phyloP scores from a whole-genome alignment of 2,888 invertebrate genomes.

The Gasteruption jaculator region DNA sequence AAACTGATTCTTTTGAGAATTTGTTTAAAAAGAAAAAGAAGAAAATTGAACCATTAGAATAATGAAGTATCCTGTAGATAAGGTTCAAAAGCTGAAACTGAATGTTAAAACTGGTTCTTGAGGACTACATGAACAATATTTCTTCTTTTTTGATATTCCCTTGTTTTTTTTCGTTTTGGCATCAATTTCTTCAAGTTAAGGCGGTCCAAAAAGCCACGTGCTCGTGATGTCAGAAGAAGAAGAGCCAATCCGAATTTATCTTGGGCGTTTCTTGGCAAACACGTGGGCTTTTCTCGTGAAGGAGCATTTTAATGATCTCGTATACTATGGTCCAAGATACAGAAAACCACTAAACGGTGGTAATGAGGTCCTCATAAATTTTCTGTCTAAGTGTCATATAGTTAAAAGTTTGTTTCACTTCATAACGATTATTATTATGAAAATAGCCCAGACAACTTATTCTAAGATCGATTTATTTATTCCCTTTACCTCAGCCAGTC shows the following conservation, averaged over 20 bases:
- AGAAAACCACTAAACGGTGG: constrained; percentile 37
- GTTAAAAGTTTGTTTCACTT: constrained; percentile 7
- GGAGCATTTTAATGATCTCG: constrained; percentile 40
- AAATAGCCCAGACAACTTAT: too few relatives aligned
- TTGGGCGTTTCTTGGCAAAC: constrained; percentile 48
- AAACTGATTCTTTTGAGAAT: too few relatives aligned
- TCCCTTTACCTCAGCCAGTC: too few relatives aligned
- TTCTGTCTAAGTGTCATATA: constrained; percentile 6
- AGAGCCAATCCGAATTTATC: constrained; percentile 34
- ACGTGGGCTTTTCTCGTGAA: constrained; percentile 32
- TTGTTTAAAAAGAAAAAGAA: too few relatives aligned
- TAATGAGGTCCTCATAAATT: constrained; percentile 45
- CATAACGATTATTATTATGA: too few relatives aligned
- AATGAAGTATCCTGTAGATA: too few relatives aligned
- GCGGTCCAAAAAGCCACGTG: constrained; percentile 44
- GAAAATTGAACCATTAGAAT: too few relatives aligned
- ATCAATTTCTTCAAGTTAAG: constrained; percentile 38
- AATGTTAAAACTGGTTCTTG: too few relatives aligned
- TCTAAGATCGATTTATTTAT: too few relatives aligned
- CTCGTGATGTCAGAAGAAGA: constrained; percentile 34
- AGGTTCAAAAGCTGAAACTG: too few relatives aligned
- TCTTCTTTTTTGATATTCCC: too few relatives aligned
- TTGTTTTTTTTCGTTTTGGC: constrained; percentile 33
- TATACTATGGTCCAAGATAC: constrained; percentile 34
- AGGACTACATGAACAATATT: constrained; percentile 27